Conservation (phyloP, 2,113 vertebrate species). For the Dromiciops gliroides region DNA sequence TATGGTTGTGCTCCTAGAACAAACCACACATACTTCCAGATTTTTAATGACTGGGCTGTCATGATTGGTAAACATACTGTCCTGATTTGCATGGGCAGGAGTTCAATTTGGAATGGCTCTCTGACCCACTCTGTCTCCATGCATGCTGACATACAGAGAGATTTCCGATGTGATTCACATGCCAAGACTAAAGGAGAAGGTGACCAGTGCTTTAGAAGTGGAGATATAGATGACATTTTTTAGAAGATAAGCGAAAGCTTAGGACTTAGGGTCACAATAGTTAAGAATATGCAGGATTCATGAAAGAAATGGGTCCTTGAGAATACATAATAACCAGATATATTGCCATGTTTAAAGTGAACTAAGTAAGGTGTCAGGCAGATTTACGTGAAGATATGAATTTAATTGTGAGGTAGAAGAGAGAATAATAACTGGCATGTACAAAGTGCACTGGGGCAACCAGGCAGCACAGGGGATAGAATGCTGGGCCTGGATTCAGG, state of each 20-base stretch:
- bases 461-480: no score
- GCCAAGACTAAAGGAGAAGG: not conserved
- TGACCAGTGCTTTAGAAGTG: slow-evolving; percentile 16
- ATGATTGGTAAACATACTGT: not conserved
- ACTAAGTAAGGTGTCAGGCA: not conserved
- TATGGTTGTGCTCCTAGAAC: not conserved
- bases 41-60: not conserved
- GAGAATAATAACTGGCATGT: not conserved
- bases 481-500: not conserved
- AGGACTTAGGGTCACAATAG: not conserved
- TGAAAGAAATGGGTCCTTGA: not conserved
- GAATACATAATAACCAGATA: not conserved
- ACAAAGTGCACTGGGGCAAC: not conserved
- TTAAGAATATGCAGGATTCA: not conserved
- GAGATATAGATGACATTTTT: not conserved
- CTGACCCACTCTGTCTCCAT: not conserved
- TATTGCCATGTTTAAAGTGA: not conserved
- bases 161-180: slow-evolving; percentile 1
- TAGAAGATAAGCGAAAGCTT: not conserved
- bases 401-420: not conserved
- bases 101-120: not conserved
- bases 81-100: not conserved
- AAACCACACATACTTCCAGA: not conserved
- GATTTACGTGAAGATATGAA: not conserved
- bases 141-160: not conserved